Evolutionary conservation across 2,888 invertebrate species (phyloP), one percentile per base, ranked within the genome.

Genomic region (Limnephilus lunatus): DNA sequence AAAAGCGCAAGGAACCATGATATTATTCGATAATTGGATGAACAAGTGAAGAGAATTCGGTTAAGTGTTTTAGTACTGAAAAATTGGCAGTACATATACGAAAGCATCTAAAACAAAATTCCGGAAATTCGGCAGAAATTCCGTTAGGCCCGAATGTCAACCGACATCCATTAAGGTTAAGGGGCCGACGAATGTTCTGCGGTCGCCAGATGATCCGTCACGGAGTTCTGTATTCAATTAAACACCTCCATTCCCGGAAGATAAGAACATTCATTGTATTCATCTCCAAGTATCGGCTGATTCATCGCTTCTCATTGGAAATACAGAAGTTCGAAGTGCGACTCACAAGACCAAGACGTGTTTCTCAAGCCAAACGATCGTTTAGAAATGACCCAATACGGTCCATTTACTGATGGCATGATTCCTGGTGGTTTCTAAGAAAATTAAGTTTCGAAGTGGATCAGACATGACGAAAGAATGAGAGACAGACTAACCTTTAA

Each of bases 201-300:
- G 53, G 30, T 48, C 39, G 44, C 35, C n/a, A 86, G 86, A 48
- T 30, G 44, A 39, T 86, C 53, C 19, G 48, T 53, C 11, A 48
- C 44, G 48, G 53, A 86, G 30, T 14, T 86, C 30, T 25, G 19
- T 53, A 86, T 86, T 86, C 86, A 86, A 86, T 86, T 86, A 86
- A 86, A 44, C 44, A 86, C 48, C 35, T 35, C n/a, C 3, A 86
- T 86, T 86, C 86, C n/a, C 9, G 30, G 86, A 86, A 86, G 9
- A 86, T 11, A 25, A 44, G 44, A 86, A 39, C n/a, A 86, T 48
- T 86, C 86, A 30, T 44, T 53, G 86, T n/a, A 44, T 48, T 53
- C 44, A 44, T n/a, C 68, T 68, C 68, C 25, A 68, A 9, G 68
- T 68, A 68, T 25, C 68, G 25, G 68, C 68, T n/a, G 68, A 68